A percentile compares a stretch with the other conserved stretches of the same genome.
These are phyloP conservation scores for Amiota communis DNA, from an alignment of 2,888 invertebrate genomes.

Conservation along the genomic window DNA sequence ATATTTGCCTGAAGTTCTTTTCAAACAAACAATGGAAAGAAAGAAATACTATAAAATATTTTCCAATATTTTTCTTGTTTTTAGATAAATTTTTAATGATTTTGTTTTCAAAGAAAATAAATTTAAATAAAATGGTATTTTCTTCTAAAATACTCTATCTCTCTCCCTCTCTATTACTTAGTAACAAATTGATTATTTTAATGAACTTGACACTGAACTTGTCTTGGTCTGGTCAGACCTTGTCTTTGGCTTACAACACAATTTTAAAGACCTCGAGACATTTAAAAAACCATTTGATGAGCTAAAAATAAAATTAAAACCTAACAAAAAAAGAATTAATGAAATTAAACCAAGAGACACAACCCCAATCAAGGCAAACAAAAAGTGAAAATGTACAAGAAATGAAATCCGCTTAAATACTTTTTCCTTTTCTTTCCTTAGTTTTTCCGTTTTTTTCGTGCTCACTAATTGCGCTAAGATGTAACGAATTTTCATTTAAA, in stretches of 20 bases:
- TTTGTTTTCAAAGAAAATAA: too few species aligned
- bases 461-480: background rate
- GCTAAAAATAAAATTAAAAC: background rate
- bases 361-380: background rate
- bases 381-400: background rate
- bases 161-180: too few species aligned
- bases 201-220: conserved; percentile 2
- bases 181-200: too few species aligned
- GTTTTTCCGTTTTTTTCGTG: too few species aligned
- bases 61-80: too few species aligned
- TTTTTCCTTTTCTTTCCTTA: background rate
- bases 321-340: background rate
- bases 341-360: background rate
- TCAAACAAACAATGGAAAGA: too few species aligned
- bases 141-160: too few species aligned
- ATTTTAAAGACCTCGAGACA: background rate
- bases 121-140: too few species aligned
- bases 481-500: conserved; percentile 22
- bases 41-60: too few species aligned
- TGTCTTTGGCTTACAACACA: too few species aligned
- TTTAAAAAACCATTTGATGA: background rate
- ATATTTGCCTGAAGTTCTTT: background rate
- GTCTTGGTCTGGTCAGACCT: background rate
- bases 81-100: too few species aligned
- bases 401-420: conserved; percentile 21